Conservation (phyloP, 2,113 vertebrate species). For the Microtus ochrogaster region DNA sequence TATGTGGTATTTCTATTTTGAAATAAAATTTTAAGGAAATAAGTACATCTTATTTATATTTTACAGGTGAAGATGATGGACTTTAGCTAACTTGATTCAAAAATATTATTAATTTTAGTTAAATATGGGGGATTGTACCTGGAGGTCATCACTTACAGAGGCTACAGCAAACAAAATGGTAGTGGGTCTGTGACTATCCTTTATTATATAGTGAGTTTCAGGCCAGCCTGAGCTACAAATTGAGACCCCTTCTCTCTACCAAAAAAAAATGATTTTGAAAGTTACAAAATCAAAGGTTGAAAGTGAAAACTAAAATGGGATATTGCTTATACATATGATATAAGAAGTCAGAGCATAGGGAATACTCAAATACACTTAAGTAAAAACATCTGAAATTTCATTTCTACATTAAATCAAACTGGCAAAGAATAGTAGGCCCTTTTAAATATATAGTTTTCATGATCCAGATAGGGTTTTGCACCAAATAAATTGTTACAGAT, state of each 20-base stretch:
- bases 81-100: neutral
- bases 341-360: neutral
- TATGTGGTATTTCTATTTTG: neutral
- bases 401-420: conserved; percentile 17
- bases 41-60: neutral
- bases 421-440: neutral
- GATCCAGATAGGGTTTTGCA: conserved; percentile 7
- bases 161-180: neutral
- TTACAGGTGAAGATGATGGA: neutral
- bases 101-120: neutral
- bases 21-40: neutral
- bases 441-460: neutral
- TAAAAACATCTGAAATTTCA: neutral
- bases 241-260: neutral
- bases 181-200: neutral
- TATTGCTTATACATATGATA: neutral
- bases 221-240: no score
- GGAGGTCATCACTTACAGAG: no score
- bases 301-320: neutral
- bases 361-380: neutral
- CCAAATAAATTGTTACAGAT: neutral
- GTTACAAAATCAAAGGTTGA: conserved; percentile 9
- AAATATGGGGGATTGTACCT: no score
- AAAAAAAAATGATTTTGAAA: neutral
- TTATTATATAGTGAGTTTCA: neutral